Base-by-base conservation (phyloP, 2,113 vertebrate genomes). In the Passer montanus region DNA sequence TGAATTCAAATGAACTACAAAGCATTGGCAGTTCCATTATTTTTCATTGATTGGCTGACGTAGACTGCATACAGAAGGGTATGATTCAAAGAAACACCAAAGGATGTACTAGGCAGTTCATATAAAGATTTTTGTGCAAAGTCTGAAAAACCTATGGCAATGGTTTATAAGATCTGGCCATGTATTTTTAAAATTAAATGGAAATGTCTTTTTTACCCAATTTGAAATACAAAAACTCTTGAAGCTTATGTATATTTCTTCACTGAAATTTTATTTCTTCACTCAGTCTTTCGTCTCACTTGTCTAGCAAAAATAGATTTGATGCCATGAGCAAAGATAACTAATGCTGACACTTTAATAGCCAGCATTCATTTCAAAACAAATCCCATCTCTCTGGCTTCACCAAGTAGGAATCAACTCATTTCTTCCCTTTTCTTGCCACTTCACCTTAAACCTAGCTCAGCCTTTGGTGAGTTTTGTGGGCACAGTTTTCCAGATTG, bases 1-100 rank as follows among this genome's bases (percentile, higher is more conserved):
- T 55, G 31, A 68, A 53, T 15, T 69, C 0, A 0, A 39, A 47
- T 1, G 4, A 89, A 22, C 22, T 72, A 33, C 4, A 3, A 37
- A 46, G 5, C 26, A 5, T 44, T 64, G 23, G 30, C 30, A 63
- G 15, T 63, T 53, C 15, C 15, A 5, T n/a, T 37, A 27, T n/a
- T 84, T 72, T 72, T 83, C 11, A 41, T 72, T 55, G 55, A 39
- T 59, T 68, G 13, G 14, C 35, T 77, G 47, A 43, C 39, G 26
- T 49, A 68, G 30, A 15, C 53, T 24, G 20, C 17, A 10, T 15
- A 35, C 24, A 50, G 31, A 68, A 81, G 26, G 22, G 4, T 30
- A 37, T 0, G 2, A 31, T 87, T 87, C 50, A 64, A 60, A 64
- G 55, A 52, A 64, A 50, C 41, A 55, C 6, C 18, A 49, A 56